Evolutionary conservation across 2,888 invertebrate genomes (phyloP), one percentile per base, ranked within the genome.

Genomic region (Ecdyonurus torrentis): DNA sequence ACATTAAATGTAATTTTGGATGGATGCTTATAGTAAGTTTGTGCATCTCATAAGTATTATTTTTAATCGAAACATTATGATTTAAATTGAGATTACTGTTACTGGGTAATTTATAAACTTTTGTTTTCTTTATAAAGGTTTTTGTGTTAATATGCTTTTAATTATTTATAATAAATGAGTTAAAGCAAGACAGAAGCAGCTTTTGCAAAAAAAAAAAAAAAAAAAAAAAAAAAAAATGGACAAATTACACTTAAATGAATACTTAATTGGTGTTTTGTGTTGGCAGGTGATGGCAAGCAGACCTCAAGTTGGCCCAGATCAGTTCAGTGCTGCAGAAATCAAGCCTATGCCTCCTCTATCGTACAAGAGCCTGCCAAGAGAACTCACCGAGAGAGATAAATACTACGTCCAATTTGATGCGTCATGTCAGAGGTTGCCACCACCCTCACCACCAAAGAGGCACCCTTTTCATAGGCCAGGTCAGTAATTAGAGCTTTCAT

Each of bases 401-500:
- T 64, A 63, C 18, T 63, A 59, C 23, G 63, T 55, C 15, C 63
- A 74, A 59, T 74, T 81, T 83, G 69, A 87, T 86, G 75, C 88
- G 88, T 2, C 81, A 87, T 76, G 81, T 86, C 15, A 61, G 59
- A 58, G 61, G 50, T 52, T 89, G 71, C 83, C 87, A 61, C 89
- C 89, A 0, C 89, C 89, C 0, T 88, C 89, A 66, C 90, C 89
- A 0, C 90, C 88, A 1, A 84, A 89, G 67, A 78, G 89, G 1
- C n/a, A n/a, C n/a, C n/a, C n/a, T n/a, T 87, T 86, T 25, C 63
- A 52, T n/a, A 55, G 55, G n/a, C 10, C 55, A 55, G 55, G 55
- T 55, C 5, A 18, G 22, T 20, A n/a, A n/a, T n/a, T n/a, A n/a
- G n/a, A n/a, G n/a, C n/a, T n/a, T n/a, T n/a, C n/a, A n/a, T n/a